A percentile compares a stretch with the other conserved stretches of the same genome.
These are phyloP conservation scores for Coptotermes formosanus DNA, from an alignment of 1,140 invertebrate species.

Conservation along the genomic window DNA sequence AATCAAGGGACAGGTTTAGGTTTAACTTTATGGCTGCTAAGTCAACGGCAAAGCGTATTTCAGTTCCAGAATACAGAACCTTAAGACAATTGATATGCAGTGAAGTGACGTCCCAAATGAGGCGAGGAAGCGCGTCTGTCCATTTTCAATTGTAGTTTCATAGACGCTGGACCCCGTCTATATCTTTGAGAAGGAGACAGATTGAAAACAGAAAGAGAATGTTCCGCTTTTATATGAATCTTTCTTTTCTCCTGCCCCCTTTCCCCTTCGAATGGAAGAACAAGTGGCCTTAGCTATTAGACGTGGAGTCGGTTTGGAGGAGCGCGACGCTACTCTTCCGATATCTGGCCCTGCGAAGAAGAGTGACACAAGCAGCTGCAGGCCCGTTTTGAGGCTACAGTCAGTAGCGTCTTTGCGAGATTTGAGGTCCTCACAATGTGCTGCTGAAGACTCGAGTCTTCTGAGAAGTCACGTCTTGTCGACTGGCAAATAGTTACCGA, in stretches of 20 bases:
- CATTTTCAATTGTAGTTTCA: background rate
- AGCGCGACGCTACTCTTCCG: background rate
- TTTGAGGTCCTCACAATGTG: no score
- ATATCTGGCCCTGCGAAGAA: background rate
- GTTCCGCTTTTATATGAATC: background rate
- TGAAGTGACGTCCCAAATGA: background rate
- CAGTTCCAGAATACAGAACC: background rate
- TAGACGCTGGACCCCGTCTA: background rate
- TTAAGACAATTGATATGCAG: background rate
- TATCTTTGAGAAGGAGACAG: background rate
- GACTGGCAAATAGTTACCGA: no score
- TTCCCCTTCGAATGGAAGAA: background rate
- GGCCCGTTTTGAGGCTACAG: no score
- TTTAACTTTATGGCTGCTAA: no score
- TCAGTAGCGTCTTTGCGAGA: no score
- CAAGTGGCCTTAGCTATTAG: conserved; percentile 2
- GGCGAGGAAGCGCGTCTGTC: background rate
- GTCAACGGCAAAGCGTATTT: background rate
- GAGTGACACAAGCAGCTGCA: background rate
- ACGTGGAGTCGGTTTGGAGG: background rate
- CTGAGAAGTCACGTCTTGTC: no score
- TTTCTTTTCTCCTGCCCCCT: background rate
- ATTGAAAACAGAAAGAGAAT: background rate
- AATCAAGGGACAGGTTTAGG: no score
- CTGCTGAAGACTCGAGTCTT: no score